Evolutionary conservation across 2,113 vertebrate genomes (phyloP), one percentile per base, ranked within the genome.

Genomic region (Mobula birostris): DNA sequence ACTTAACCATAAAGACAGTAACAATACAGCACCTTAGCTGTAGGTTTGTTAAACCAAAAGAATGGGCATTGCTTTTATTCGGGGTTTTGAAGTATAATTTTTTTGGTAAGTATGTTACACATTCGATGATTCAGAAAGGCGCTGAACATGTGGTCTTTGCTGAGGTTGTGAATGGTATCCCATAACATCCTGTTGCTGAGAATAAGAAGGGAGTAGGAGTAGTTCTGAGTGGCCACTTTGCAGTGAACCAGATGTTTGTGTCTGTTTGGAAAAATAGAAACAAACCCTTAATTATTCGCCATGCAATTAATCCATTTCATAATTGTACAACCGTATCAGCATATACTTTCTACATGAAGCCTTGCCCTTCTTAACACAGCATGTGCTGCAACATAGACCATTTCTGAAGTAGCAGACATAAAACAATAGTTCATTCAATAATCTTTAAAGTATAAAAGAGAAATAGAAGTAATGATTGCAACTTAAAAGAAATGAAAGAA

Each of bases 221-320:
- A 96, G 95, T 94, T 97, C 96, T 0, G 96, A 94, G 83, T 96
- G 97, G 87, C 97, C 96, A 63, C 94, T 96, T 95, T 96, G 97
- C 96, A 97, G 95, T 95, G 97, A 96, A 88, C 96, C 96, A 94
- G 96, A 95, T 58, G 95, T 95, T 95, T 97, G 96, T 56, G 96
- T 95, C 96, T 96, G 95, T 56, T 9, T 48, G 48, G 15, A 82
- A 68, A 94, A 24, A 94, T 80, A 1, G 66, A 78, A 94, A 80
- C 63, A 93, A 72, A 92, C 48, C 56, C 24, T 56, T 93, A 21
- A 93, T 90, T 90, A 90, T n/a, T 32, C 1, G 63, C 12, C 32
- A 14, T 19, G 61, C 8, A 90, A n/a, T 68, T 90, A 63, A 90
- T 27, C 29, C 85, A 66, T 66, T 90, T 90, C 66, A 32, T 68